Conservation (phyloP, 2,888 invertebrate species). For the Halictus quadricinctus region DNA sequence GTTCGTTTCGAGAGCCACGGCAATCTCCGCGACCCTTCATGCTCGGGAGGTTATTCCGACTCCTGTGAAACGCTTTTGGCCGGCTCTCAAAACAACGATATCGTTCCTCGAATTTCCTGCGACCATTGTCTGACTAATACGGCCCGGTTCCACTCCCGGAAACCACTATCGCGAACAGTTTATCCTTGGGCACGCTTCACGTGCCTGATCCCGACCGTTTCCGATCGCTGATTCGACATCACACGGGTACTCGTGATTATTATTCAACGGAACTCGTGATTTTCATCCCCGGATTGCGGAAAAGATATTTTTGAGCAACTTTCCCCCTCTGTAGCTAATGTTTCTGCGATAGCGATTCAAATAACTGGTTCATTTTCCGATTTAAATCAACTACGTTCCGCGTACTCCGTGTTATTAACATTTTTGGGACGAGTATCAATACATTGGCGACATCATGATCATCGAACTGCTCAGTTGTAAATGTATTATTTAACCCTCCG, state of each 20-base stretch:
- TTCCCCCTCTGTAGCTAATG: background rate
- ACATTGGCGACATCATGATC: no score
- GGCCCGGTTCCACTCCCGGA: slow-evolving; percentile 1
- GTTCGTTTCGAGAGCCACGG: slow-evolving; percentile 19
- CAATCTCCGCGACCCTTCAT: slow-evolving; percentile 1
- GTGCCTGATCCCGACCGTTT: background rate
- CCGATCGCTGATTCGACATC: background rate
- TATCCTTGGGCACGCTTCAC: background rate
- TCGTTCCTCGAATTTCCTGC: slow-evolving; percentile 40
- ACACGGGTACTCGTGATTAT: slow-evolving; percentile 4
- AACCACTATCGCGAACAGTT: background rate
- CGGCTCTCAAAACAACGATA: slow-evolving; percentile 46
- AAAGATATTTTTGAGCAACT: background rate
- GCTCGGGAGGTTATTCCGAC: slow-evolving; percentile 29
- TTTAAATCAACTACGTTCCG: no score
- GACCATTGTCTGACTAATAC: slow-evolving; percentile 44
- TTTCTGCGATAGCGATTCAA: no score
- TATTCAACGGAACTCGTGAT: background rate
- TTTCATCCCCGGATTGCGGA: background rate
- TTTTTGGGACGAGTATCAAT: no score
- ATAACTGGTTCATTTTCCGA: no score
- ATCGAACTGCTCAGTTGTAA: no score
- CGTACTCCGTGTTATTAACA: no score
- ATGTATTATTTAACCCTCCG: no score
- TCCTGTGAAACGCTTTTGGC: slow-evolving; percentile 50